Evolutionary conservation across 2,113 vertebrate genomes (phyloP).

Genomic region (Coptodon rendalli): DNA sequence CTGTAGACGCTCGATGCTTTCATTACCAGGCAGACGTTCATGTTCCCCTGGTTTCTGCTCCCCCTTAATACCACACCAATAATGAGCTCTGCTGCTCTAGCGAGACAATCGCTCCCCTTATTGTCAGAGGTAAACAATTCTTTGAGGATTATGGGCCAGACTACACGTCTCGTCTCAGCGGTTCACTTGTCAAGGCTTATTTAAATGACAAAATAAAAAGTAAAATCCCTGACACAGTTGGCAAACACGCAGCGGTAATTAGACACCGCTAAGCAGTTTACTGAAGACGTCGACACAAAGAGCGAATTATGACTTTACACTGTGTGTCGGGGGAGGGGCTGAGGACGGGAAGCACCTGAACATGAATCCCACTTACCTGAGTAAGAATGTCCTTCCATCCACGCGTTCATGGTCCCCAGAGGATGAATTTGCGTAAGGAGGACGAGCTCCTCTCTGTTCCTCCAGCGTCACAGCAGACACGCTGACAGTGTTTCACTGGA

Average conservation of each 20-base stretch:
- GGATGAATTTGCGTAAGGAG: background rate
- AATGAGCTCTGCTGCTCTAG: background rate
- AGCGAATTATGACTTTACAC: slow-evolving; percentile 9
- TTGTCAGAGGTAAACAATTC: slow-evolving; percentile 26
- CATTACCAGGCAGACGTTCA: background rate
- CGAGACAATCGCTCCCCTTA: background rate
- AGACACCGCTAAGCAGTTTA: slow-evolving; percentile 25
- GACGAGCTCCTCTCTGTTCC: background rate
- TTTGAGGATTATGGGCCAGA: background rate
- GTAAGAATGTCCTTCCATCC: background rate
- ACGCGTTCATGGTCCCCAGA: background rate
- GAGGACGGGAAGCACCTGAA: background rate
- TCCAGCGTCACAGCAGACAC: background rate
- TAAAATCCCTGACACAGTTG: slow-evolving; percentile 5
- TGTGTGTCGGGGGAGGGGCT: background rate
- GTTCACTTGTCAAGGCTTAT: slow-evolving; percentile 16
- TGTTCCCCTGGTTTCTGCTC: background rate
- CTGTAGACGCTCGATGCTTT: background rate
- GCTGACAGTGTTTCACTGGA: background rate
- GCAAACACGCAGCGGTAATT: slow-evolving; percentile 21
- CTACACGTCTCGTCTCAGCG: slow-evolving; percentile 26
- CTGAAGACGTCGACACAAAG: slow-evolving; percentile 13
- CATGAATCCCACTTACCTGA: background rate
- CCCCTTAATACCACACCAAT: background rate
- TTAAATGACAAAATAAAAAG: background rate